These are phyloP conservation scores for Zapus hudsonius DNA, from an alignment of 2,113 vertebrate genomes.

Conservation along the genomic window DNA sequence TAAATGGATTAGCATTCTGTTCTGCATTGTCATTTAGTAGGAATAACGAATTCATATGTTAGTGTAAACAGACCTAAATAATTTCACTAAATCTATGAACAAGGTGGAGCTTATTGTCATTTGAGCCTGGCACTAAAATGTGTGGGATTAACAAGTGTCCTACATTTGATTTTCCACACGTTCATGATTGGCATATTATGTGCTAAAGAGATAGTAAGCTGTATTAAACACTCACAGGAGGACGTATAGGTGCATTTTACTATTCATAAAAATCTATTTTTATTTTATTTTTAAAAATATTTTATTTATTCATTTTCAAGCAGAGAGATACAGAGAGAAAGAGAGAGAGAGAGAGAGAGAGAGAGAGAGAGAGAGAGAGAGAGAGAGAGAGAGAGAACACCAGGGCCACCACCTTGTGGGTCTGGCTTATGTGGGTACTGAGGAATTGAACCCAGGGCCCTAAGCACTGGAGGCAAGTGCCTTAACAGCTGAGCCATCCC, in stretches of 20 bases:
- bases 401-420: too few relatives aligned
- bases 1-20: slow-evolving; percentile 62
- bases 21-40: slow-evolving; percentile 59
- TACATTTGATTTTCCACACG: background rate
- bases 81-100: slow-evolving; percentile 43
- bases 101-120: background rate
- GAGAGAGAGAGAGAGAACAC: too few relatives aligned
- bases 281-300: slow-evolving; percentile 47
- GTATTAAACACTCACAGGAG: background rate
- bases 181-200: too few relatives aligned
- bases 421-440: too few relatives aligned
- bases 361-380: too few relatives aligned
- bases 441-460: too few relatives aligned
- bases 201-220: background rate
- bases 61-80: slow-evolving; percentile 55
- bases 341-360: too few relatives aligned
- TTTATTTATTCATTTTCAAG: too few relatives aligned
- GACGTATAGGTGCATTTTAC: background rate
- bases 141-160: background rate
- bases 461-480: too few relatives aligned
- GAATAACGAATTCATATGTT: slow-evolving; percentile 59
- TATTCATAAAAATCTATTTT: slow-evolving; percentile 44
- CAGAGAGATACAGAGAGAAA: too few relatives aligned
- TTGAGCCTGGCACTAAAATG: background rate
- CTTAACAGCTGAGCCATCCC: too few relatives aligned